These are phyloP conservation scores for Xyliphius kryptos DNA, from an alignment of 2,113 vertebrate species.

Conservation along the genomic window DNA sequence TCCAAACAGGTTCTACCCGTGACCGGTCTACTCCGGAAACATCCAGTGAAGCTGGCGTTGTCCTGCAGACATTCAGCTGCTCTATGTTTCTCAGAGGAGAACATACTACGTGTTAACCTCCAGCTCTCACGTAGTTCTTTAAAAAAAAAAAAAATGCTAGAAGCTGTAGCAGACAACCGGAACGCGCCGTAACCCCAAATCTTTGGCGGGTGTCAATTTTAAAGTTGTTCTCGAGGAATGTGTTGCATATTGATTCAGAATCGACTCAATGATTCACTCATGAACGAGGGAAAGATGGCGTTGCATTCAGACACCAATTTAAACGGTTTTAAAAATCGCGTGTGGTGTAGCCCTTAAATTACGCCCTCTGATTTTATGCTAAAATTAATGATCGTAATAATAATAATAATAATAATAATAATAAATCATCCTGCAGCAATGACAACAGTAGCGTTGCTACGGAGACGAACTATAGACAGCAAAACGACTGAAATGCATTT, in stretches of 20 bases:
- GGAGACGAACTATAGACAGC: constrained; percentile 44
- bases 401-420: constrained; percentile 6
- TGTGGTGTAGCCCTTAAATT: constrained; percentile 68
- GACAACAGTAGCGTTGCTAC: constrained; percentile 23
- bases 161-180: too few relatives aligned
- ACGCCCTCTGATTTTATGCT: constrained; percentile 46
- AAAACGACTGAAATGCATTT: constrained; percentile 43
- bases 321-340: constrained; percentile 38
- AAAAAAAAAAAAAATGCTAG: too few relatives aligned
- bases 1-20: too few relatives aligned
- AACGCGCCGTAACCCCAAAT: too few relatives aligned
- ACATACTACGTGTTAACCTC: too few relatives aligned
- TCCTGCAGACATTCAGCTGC: too few relatives aligned
- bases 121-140: too few relatives aligned
- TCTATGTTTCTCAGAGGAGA: too few relatives aligned
- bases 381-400: constrained; percentile 16
- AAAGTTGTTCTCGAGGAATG: constrained; percentile 31
- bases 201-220: not conserved
- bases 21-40: too few relatives aligned
- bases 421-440: constrained; percentile 16
- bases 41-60: too few relatives aligned
- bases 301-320: constrained; percentile 32
- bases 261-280: constrained; percentile 51
- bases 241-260: constrained; percentile 64
- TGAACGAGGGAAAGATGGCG: constrained; percentile 40